Evolutionary conservation across 2,888 invertebrate genomes (phyloP), one percentile per base, ranked within the genome.

Genomic region (Drosophila nr. perissopoda): DNA sequence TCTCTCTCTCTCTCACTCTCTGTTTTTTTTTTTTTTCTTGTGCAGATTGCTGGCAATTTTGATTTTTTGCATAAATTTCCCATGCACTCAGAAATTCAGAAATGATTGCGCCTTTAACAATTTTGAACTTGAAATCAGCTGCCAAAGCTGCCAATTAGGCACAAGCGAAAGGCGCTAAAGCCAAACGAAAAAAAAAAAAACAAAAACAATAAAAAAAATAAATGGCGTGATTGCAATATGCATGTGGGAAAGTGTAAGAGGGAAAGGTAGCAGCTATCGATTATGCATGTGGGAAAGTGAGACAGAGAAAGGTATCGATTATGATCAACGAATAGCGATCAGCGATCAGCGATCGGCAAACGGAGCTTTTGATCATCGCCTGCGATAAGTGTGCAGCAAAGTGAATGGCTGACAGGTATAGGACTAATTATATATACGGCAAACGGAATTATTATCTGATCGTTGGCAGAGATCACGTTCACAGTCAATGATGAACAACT

Each of bases 1-100:
- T 56, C 8, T 21, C 34, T n/a, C 11, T 45, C 18, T 13, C 25
- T 11, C 62, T 27, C 2, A 21, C 16, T 4, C 16, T 16, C 13
- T 33, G n/a, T 42, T 4, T 49, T 48, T 56, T 36, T 7, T 38
- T 36, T 57, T 36, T 56, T 48, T 45, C 18, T 69, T 73, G 71
- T 81, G 76, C 64, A 85, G 83, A 87, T 83, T 83, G 83, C 75
- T 71, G 62, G 73, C 77, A 79, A 87, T 87, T 82, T 82, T 69
- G 59, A 68, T 61, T 52, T 52, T 67, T 80, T 77, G 80, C 87
- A 87, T 83, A 84, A 84, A 79, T 82, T 83, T 87, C 65, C 69
- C 81, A 80, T 73, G 62, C 62, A 73, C 71, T 75, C 56, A 68
- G 67, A 76, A 69, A 54, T 38, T 38, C 61, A 76, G 53, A 68